These are phyloP conservation scores for Drosophila subquinaria DNA, from an alignment of 2,888 invertebrate species.

Conservation along the genomic window DNA sequence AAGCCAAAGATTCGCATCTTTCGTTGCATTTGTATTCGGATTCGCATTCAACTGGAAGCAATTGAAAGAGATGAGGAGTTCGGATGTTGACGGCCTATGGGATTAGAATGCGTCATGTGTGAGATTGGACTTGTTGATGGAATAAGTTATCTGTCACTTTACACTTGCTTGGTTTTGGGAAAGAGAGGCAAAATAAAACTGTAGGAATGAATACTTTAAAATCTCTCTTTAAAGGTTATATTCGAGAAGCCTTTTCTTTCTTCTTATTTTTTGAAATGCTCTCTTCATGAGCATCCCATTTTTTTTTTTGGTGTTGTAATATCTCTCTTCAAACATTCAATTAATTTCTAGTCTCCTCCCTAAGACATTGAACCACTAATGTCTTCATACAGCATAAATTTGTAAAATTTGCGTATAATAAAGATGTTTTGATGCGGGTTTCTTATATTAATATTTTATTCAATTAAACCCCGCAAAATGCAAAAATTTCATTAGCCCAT, in stretches of 20 bases:
- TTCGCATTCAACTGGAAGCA: constrained; percentile 53
- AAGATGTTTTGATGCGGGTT: too few relatives aligned
- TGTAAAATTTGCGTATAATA: too few relatives aligned
- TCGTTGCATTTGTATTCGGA: constrained; percentile 28
- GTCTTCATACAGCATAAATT: too few relatives aligned
- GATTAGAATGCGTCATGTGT: constrained; percentile 23
- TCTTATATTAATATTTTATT: too few relatives aligned
- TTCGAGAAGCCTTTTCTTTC: background rate
- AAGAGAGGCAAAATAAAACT: background rate
- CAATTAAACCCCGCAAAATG: too few relatives aligned
- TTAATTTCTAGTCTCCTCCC: background rate
- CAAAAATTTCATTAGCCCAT: too few relatives aligned
- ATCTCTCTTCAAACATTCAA: background rate
- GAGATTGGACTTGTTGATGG: constrained; percentile 16
- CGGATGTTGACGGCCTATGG: constrained; percentile 10
- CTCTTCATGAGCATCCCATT: too few relatives aligned
- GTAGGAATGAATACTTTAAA: background rate
- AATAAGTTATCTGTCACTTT: constrained; percentile 31
- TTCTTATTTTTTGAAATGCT: too few relatives aligned
- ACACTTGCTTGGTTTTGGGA: constrained; percentile 12
- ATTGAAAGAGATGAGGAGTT: constrained; percentile 20
- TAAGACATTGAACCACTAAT: too few relatives aligned
- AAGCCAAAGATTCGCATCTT: constrained; percentile 53
- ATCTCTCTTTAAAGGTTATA: background rate
- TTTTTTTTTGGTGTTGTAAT: too few relatives aligned